A percentile compares a stretch with the other conserved stretches of the same genome.
Evolutionary conservation across 2,888 invertebrate species (phyloP).

Genomic region (Bombyx huttoni): DNA sequence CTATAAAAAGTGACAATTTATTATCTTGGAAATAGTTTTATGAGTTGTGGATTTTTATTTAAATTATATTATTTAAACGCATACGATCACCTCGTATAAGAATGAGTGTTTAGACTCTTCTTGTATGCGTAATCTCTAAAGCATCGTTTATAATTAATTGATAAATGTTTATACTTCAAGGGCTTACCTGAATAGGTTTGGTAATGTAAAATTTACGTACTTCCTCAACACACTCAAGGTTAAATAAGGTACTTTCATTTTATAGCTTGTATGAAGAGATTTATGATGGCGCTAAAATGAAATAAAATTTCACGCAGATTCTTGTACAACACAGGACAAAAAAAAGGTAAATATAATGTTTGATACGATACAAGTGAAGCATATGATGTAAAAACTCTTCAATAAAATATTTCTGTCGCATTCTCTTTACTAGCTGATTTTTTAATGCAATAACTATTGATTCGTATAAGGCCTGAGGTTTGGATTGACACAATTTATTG

Average conservation of each 20-base stretch:
- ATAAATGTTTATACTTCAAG: not conserved
- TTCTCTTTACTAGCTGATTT: too few species aligned
- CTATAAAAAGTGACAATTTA: too few species aligned
- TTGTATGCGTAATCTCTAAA: too few species aligned
- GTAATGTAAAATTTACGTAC: slow-evolving; percentile 43
- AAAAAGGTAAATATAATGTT: not conserved
- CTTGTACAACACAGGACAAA: not conserved
- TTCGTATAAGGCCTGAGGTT: not conserved
- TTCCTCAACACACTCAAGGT: slow-evolving; percentile 24
- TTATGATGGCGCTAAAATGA: slow-evolving; percentile 60
- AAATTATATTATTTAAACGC: too few species aligned
- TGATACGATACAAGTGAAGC: not conserved
- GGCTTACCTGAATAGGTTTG: slow-evolving; percentile 19
- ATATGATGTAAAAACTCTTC: not conserved
- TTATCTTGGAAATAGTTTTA: too few species aligned
- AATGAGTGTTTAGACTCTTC: too few species aligned
- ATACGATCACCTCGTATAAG: too few species aligned
- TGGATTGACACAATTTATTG: not conserved
- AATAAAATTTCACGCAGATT: slow-evolving; percentile 48
- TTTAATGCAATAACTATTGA: too few species aligned
- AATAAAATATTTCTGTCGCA: too few species aligned
- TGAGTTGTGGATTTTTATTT: too few species aligned
- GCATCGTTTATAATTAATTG: not conserved
- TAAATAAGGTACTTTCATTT: slow-evolving; percentile 45
- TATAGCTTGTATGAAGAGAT: slow-evolving; percentile 43